phyloP scores from a whole-genome alignment of 1,140 invertebrate genomes.

The Steinernema feltiae region DNA sequence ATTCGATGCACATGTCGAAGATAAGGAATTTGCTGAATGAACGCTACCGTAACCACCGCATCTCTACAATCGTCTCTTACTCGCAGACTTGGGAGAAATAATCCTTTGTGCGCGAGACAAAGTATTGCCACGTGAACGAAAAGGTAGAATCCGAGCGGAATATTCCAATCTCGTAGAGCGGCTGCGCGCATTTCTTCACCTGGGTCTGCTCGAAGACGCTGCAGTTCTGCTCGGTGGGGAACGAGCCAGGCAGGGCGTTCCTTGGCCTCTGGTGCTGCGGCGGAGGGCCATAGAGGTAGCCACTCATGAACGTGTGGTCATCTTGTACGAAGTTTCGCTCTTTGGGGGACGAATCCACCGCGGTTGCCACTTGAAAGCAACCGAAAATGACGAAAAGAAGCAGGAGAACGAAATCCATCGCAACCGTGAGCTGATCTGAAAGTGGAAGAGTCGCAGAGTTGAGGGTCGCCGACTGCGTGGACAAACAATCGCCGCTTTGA shows the following conservation, averaged over 20 bases:
- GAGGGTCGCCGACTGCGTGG: neutral
- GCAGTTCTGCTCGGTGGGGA: conserved; percentile 17
- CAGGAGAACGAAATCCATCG: neutral
- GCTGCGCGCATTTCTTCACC: conserved; percentile 29
- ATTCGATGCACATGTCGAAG: conserved; percentile 41
- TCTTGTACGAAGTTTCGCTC: neutral
- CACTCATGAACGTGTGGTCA: neutral
- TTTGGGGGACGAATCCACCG: neutral
- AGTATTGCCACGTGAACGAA: conserved; percentile 23
- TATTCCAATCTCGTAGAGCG: conserved; percentile 27
- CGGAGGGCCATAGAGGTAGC: conserved; percentile 7
- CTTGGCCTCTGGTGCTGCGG: neutral
- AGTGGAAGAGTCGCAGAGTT: neutral
- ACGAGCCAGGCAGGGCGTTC: neutral
- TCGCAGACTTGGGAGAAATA: conserved; percentile 33
- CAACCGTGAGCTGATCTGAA: neutral
- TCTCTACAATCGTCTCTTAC: too few species aligned
- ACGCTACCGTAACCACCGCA: too few species aligned
- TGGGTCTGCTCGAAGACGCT: conserved; percentile 26
- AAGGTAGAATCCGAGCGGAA: neutral
- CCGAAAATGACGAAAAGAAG: too few species aligned
- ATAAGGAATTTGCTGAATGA: conserved; percentile 39
- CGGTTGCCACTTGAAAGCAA: too few species aligned
- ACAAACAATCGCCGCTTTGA: neutral
- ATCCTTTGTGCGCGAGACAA: conserved; percentile 23